These are phyloP conservation scores for Coecobrya sp. DNA, from an alignment of 2,888 invertebrate genomes.

Conservation along the genomic window DNA sequence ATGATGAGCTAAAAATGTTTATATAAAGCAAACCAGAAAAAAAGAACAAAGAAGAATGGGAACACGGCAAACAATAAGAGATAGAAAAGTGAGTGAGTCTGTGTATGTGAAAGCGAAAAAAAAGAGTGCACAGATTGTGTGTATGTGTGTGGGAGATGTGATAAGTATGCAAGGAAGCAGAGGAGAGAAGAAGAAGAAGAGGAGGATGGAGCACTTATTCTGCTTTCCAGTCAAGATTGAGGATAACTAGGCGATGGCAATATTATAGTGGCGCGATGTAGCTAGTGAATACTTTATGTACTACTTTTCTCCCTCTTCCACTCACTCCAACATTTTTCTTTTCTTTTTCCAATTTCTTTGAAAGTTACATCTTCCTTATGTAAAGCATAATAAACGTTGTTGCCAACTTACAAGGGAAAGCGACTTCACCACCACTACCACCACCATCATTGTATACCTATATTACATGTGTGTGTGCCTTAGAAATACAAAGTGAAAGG, in stretches of 20 bases:
- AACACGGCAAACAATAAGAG: slow-evolving; percentile 28
- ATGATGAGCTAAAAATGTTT: slow-evolving; percentile 58
- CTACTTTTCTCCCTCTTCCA: slow-evolving; percentile 50
- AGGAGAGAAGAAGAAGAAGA: background rate
- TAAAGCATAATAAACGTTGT: slow-evolving; percentile 65
- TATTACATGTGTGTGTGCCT: background rate
- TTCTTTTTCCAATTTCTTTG: slow-evolving; percentile 72
- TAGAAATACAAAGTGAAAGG: slow-evolving; percentile 68
- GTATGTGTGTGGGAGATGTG: slow-evolving; percentile 53
- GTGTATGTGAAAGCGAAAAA: background rate
- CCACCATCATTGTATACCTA: slow-evolving; percentile 45
- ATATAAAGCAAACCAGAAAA: slow-evolving; percentile 30
- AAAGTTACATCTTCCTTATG: slow-evolving; percentile 71
- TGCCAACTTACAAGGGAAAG: slow-evolving; percentile 61
- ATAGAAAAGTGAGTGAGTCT: background rate
- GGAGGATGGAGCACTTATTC: slow-evolving; percentile 49
- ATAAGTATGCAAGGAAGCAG: slow-evolving; percentile 66
- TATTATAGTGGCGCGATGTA: slow-evolving; percentile 62
- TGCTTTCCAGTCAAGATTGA: slow-evolving; percentile 69
- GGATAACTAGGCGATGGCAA: slow-evolving; percentile 69
- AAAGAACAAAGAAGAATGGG: slow-evolving; percentile 35
- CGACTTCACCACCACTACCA: background rate
- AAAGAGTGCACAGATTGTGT: slow-evolving; percentile 55
- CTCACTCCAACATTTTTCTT: slow-evolving; percentile 59
- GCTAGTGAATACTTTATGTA: slow-evolving; percentile 57